Base-by-base conservation (phyloP, 2,797 vertebrate genomes). In the Atherinosoma microstoma region DNA sequence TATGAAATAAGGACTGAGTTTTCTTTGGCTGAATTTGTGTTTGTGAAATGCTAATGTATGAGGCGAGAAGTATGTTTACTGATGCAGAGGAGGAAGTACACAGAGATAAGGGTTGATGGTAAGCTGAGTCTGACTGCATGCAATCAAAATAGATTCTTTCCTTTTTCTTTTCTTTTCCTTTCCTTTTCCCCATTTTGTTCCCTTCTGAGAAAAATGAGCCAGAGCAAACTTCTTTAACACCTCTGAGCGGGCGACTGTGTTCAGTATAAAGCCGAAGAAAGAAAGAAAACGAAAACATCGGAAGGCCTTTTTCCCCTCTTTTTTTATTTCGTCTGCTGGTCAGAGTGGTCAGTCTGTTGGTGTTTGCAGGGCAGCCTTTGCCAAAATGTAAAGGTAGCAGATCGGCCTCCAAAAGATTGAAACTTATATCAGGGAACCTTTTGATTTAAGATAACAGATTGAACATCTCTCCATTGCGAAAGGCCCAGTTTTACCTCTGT, bases 181-280 rank as follows among this genome's bases (percentile, higher is more conserved):
- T 65, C 40, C 8, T 62, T 13, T 34, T 20, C 62, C 38, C 58
- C 7, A 0, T 24, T 32, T 20, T n/a, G 5, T 7, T 13, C 36
- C 59, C 27, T 36, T 72, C 27, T 35, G 59, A 73, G 29, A 71
- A 56, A 22, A 40, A 56, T 49, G 64, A 77, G 76, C 73, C 78
- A 72, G 59, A 68, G 34, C 77, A 85, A 80, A 80, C 84, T 74
- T 71, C 70, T 67, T 64, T 61, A 86, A 87, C 88, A 89, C 89
- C 80, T 85, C 76, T 27, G 73, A 84, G 72, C 73, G n/a, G 64
- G 53, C 22, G 47, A 78, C 83, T 87, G 82, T 75, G 79, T 85
- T 81, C 76, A 69, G 27, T 84, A 86, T 70, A 57, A 54, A 84
- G 72, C 71, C 47, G 40, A 78, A 78, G 81, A 76, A 45, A 15